Evolutionary conservation across 2,797 vertebrate genomes (phyloP).

Genomic region (Lacerta agilis): DNA sequence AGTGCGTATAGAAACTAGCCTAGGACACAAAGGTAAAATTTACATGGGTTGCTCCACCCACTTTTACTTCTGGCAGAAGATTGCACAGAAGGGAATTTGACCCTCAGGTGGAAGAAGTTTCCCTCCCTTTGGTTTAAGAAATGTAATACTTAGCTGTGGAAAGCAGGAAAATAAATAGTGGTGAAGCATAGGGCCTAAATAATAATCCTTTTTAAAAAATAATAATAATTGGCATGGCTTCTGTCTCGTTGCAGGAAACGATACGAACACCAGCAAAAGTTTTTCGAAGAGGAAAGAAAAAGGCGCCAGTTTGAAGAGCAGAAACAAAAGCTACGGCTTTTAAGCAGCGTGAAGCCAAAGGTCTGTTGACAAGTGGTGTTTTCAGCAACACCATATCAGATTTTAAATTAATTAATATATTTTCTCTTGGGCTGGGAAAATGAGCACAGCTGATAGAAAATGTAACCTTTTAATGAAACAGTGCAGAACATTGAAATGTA

Average conservation of each 20-base stretch:
- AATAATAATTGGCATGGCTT: background rate
- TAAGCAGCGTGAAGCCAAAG: slow-evolving; percentile 98
- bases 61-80: too few species aligned
- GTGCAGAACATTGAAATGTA: background rate
- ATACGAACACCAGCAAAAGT: slow-evolving; percentile 95
- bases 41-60: too few species aligned
- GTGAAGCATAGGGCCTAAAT: too few species aligned
- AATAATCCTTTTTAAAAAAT: too few species aligned
- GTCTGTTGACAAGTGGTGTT: slow-evolving; percentile 65
- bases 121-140: too few species aligned
- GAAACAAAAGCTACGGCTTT: slow-evolving; percentile 95
- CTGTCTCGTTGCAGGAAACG: slow-evolving; percentile 83
- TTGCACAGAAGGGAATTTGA: too few species aligned
- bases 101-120: too few species aligned
- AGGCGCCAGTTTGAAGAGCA: slow-evolving; percentile 98
- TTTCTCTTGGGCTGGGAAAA: background rate
- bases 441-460: background rate
- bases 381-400: background rate
- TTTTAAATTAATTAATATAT: background rate
- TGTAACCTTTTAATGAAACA: background rate
- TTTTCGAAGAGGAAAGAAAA: slow-evolving; percentile 97
- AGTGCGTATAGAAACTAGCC: too few species aligned
- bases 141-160: too few species aligned
- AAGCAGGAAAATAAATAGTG: too few species aligned
- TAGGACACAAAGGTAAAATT: too few species aligned